Evolutionary conservation across 1,140 invertebrate species (phyloP), one percentile per base, ranked within the genome.

Genomic region (Delia radicum): DNA sequence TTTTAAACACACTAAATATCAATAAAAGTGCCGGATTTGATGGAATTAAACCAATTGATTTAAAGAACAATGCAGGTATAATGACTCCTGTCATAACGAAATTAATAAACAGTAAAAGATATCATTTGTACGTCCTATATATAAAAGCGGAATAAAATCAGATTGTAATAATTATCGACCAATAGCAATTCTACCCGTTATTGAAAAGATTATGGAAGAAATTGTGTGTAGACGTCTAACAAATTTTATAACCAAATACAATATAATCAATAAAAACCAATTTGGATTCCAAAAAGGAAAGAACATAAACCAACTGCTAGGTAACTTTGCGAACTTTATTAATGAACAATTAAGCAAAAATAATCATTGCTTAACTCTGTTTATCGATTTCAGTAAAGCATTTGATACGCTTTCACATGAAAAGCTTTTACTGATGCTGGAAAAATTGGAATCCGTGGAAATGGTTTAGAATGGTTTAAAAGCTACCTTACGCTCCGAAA

Each of bases 221-320:
- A 24, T 72, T 18, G 29, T 73, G 1, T 27, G 29, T 46, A 37
- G 71, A 46, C 46, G 71, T 26, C 12, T 73, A 15, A 73, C 15
- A 12, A 12, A 12, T 24, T 73, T 27, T 37, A 21, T 48, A 26
- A 27, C 8, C 1, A 73, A 73, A 73, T 48, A 46, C 21, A 73
- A 73, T 24, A 46, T 73, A 3, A 73, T 73, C 2, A 46, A 48
- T 73, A 26, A 73, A 4, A 42, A 73, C 7, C 42, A 73, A 46
- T 28, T 13, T n/a, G 71, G 71, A 10, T 46, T 46, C 21, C n/a
- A 46, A 48, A 73, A 73, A 48, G 18, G 24, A 28, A 73, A 27
- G 18, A 28, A 48, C 15, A 46, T 46, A 15, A 48, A 26, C n/a
- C 3, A 73, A 55, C 10, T n/a, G 13, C 26, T 48, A 28, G 46